Evolutionary conservation across 1,140 invertebrate genomes (phyloP).

Genomic region (Alviniconcha marisindica): DNA sequence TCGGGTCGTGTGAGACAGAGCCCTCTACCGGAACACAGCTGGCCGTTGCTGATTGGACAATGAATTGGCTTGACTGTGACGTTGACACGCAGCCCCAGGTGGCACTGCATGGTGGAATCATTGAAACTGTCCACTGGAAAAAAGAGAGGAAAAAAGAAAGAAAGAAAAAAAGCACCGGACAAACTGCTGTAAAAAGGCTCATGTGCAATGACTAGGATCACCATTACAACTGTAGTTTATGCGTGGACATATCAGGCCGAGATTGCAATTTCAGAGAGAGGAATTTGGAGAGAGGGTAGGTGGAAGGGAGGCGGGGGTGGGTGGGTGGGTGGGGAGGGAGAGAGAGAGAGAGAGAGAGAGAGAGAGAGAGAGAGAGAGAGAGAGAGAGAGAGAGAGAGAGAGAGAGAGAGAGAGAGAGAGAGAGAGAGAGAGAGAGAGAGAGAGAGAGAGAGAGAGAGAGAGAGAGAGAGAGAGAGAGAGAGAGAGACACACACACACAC

Average conservation of each 20-base stretch:
- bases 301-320: too few species aligned
- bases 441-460: neutral
- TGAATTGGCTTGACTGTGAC: constrained; percentile 45
- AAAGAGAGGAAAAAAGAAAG: neutral
- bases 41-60: constrained; percentile 37
- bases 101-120: constrained; percentile 28
- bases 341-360: neutral
- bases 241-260: neutral
- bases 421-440: neutral
- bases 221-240: neutral
- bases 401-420: neutral
- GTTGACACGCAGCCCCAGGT: constrained; percentile 44
- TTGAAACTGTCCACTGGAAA: constrained; percentile 23
- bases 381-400: neutral
- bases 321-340: too few species aligned
- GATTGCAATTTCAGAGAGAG: neutral
- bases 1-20: constrained; percentile 35
- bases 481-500: neutral
- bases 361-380: neutral
- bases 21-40: constrained; percentile 37
- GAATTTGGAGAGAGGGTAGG: neutral
- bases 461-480: constrained; percentile 19
- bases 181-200: neutral
- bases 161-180: neutral
- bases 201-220: neutral